Evolutionary conservation across 2,797 vertebrate species (phyloP), one percentile per base, ranked within the genome.

Genomic region (Pangasius sanitwongsei): DNA sequence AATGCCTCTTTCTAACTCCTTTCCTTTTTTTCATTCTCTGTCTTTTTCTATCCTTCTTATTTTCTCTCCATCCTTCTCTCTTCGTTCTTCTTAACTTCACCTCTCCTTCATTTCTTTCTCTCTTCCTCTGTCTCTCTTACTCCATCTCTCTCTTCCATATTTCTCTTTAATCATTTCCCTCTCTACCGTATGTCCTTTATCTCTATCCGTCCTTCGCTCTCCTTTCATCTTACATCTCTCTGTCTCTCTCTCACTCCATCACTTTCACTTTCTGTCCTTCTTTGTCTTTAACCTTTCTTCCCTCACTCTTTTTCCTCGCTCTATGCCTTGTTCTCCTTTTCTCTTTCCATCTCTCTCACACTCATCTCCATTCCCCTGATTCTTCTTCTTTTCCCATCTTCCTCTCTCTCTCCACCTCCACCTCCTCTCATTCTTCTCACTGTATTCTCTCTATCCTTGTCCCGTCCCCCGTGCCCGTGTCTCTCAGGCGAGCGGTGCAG

Each of bases 401-500:
- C 23, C n/a, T n/a, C 12, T 69, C 25, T 48, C 5, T 48, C 37
- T 23, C 5, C n/a, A 34, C 31, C 7, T 80, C 48, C 75, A 53
- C 13, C 2, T 2, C 6, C 16, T 13, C 0, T 3, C 18, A 0
- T 37, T 37, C 55, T 41, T n/a, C 78, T 61, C 34, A 7, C n/a
- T 70, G 44, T 12, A 98, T 6, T 53, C 70, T 87, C 83, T 44
- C 34, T 11, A 9, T 90, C 28, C 16, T 77, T 15, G 12, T 48
- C 77, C 16, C 6, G 1, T 12, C 59, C 37, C 9, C 37, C 9
- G 0, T 84, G 41, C 7, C 61, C 8, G 61, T 84, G 50, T 85
- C 86, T n/a, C 13, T 13, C n/a, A 99, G 98, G 98, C 41, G 93
- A 92, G 1, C 97, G 96, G 65, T 99, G 98, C 55, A 96, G 96